These are phyloP conservation scores for Hyles lineata DNA, from an alignment of 2,888 invertebrate genomes.

Conservation along the genomic window DNA sequence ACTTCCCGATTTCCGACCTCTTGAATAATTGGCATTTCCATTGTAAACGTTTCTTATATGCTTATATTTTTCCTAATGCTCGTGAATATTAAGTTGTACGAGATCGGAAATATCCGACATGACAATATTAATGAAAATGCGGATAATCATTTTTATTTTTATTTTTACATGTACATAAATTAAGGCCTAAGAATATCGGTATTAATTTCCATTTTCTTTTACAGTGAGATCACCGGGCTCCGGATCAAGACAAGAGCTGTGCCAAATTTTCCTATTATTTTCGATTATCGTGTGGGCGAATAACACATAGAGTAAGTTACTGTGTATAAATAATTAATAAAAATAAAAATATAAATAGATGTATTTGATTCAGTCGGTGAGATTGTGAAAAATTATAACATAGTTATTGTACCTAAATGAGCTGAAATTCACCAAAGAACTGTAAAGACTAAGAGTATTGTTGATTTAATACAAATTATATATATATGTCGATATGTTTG, in stretches of 20 bases:
- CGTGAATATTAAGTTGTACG: too few relatives aligned
- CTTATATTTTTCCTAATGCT: too few relatives aligned
- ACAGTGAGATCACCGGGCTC: slow-evolving; percentile 81
- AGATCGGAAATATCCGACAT: too few relatives aligned
- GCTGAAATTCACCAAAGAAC: slow-evolving; percentile 81
- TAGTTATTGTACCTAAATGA: slow-evolving; percentile 68
- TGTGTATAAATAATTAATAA: slow-evolving; percentile 56
- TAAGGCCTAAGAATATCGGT: too few relatives aligned
- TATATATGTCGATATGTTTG: slow-evolving; percentile 68
- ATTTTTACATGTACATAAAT: too few relatives aligned
- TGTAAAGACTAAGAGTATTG: slow-evolving; percentile 82
- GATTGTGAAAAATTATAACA: slow-evolving; percentile 70
- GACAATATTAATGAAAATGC: too few relatives aligned
- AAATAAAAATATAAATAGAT: slow-evolving; percentile 61
- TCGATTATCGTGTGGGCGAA: slow-evolving; percentile 71
- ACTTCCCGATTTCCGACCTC: too few relatives aligned
- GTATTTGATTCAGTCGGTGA: slow-evolving; percentile 65
- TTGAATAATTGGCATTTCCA: too few relatives aligned
- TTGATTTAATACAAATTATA: slow-evolving; percentile 85
- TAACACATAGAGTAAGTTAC: slow-evolving; percentile 63
- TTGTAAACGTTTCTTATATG: too few relatives aligned
- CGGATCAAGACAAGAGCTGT: slow-evolving; percentile 65
- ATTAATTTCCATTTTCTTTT: slow-evolving; percentile 46
- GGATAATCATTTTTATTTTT: too few relatives aligned
- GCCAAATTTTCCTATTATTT: slow-evolving; percentile 72